Evolutionary conservation across 2,113 vertebrate genomes (phyloP).

Genomic region (Ciconia stormi): DNA sequence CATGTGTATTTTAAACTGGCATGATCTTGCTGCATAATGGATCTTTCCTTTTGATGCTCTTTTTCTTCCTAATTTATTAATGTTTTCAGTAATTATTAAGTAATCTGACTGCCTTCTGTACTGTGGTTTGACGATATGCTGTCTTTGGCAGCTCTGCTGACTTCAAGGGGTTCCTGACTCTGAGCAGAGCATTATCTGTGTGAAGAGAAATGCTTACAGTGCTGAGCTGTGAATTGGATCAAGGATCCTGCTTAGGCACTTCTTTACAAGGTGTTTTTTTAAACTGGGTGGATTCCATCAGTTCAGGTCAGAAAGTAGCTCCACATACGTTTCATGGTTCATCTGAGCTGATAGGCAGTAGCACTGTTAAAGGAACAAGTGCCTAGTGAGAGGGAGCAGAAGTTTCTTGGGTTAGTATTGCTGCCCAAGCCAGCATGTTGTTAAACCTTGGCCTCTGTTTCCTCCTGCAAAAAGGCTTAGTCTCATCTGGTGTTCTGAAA

Average conservation of each 20-base stretch:
- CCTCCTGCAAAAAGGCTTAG: neutral
- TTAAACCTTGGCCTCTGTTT: neutral
- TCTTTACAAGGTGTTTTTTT: neutral
- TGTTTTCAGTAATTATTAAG: neutral
- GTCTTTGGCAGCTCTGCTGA: neutral
- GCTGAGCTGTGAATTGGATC: neutral
- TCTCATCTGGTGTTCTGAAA: neutral
- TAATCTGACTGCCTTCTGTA: neutral
- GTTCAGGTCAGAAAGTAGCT: neutral
- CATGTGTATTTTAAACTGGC: neutral
- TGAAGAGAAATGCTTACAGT: neutral
- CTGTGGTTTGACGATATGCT: neutral
- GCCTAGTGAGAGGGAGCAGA: neutral
- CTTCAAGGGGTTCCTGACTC: neutral
- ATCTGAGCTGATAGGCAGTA: neutral
- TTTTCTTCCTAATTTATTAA: neutral
- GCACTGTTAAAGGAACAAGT: neutral
- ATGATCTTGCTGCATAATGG: neutral
- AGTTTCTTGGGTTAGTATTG: neutral
- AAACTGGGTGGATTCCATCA: neutral
- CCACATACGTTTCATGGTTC: accelerated
- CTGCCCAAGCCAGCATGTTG: neutral
- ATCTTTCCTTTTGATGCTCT: neutral
- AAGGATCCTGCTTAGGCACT: neutral
- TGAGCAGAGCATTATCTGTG: neutral